Evolutionary conservation across 2,888 invertebrate genomes (phyloP).

Genomic region (Cryptosula pallasiana): DNA sequence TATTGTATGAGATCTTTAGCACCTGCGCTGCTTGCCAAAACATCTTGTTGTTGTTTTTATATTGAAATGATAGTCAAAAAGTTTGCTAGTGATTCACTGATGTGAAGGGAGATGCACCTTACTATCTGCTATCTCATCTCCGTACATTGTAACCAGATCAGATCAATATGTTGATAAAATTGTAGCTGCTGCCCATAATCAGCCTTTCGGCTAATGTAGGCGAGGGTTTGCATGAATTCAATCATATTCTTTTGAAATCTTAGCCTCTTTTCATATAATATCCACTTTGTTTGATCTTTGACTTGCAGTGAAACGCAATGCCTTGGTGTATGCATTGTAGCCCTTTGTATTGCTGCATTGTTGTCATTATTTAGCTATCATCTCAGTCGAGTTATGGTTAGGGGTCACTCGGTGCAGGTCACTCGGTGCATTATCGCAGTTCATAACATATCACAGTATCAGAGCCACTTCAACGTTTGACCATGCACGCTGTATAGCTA

Average conservation of each 20-base stretch:
- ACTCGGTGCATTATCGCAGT: slow-evolving; percentile 21
- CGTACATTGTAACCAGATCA: background rate
- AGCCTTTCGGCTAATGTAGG: background rate
- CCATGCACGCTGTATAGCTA: slow-evolving; percentile 13
- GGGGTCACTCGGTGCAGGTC: slow-evolving; percentile 23
- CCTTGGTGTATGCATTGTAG: slow-evolving; percentile 24
- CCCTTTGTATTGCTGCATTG: slow-evolving; percentile 23
- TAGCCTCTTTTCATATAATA: background rate
- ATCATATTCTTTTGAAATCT: background rate
- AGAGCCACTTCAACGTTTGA: slow-evolving; percentile 13
- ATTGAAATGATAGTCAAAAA: too few species aligned
- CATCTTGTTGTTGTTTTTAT: too few species aligned
- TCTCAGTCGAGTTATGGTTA: slow-evolving; percentile 14
- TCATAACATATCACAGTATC: background rate
- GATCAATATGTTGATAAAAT: slow-evolving; percentile 18
- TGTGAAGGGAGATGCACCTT: too few species aligned
- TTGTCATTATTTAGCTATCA: slow-evolving; percentile 24
- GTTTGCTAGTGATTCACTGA: too few species aligned
- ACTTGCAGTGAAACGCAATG: slow-evolving; percentile 20
- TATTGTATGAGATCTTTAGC: background rate
- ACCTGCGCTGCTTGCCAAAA: too few species aligned
- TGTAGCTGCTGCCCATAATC: slow-evolving; percentile 6
- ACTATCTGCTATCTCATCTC: background rate
- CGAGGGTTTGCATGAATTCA: slow-evolving; percentile 2
- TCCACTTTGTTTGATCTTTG: slow-evolving; percentile 22